Evolutionary conservation across 2,113 vertebrate genomes (phyloP).

Genomic region (Vombatus ursinus): DNA sequence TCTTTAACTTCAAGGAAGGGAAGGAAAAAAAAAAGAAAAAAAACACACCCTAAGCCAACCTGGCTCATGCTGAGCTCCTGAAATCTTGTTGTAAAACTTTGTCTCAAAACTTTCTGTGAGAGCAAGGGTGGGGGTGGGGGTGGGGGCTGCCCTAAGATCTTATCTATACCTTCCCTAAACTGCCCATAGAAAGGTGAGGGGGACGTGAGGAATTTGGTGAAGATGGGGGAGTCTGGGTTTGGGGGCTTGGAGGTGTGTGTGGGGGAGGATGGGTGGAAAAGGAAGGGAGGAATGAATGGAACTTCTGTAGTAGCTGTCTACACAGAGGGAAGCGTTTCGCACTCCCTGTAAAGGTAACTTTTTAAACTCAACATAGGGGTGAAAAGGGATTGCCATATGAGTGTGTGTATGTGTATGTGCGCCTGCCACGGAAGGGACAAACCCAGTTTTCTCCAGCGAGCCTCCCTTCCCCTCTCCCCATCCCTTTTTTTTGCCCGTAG

Average conservation of each 20-base stretch:
- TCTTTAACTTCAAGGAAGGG: constrained; percentile 64
- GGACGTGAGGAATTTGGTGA: constrained; percentile 41
- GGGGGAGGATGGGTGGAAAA: constrained; percentile 33
- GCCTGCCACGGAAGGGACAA: constrained; percentile 26
- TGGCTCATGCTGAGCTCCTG: constrained; percentile 44
- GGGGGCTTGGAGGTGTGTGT: constrained; percentile 24
- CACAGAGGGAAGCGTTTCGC: constrained; percentile 24
- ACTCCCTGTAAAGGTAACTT: constrained; percentile 68
- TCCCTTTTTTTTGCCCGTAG: constrained; percentile 64
- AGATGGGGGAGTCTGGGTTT: constrained; percentile 48
- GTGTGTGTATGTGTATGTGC: constrained; percentile 53
- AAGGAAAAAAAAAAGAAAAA: constrained; percentile 34
- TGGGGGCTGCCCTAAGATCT: constrained; percentile 47
- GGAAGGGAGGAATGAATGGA: constrained; percentile 53
- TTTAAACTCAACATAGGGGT: constrained; percentile 66
- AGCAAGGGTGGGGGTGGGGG: constrained; percentile 32
- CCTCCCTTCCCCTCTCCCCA: background rate
- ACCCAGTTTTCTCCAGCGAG: constrained; percentile 58
- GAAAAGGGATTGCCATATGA: constrained; percentile 20
- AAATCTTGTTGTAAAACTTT: constrained; percentile 61
- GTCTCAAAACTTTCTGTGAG: constrained; percentile 70
- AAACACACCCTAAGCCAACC: background rate
- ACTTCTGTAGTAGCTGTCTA: constrained; percentile 41
- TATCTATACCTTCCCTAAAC: constrained; percentile 41
- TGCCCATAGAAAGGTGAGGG: constrained; percentile 54